Evolutionary conservation across 2,888 invertebrate species (phyloP), one percentile per base, ranked within the genome.

Genomic region (Brachyopa scutellaris): DNA sequence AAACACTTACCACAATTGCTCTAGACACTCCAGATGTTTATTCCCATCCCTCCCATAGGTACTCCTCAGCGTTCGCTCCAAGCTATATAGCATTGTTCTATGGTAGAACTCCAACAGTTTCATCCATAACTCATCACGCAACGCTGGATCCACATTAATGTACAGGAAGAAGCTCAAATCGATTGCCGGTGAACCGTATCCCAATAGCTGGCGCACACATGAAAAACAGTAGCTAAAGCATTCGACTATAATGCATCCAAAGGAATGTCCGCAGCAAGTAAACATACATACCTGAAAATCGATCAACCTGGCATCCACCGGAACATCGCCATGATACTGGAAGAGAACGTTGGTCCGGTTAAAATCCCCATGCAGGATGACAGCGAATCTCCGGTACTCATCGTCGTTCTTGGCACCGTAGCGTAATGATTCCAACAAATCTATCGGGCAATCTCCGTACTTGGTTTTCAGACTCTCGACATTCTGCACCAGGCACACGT

Each of bases 301-400:
- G 67, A 90, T 88, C 87, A 89, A 87, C 84, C 87, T 87, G 2
- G 88, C 84, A 84, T 85, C 85, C 47, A 87, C 86, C 7, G 85
- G 84, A 47, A 73, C 78, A 9, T 67, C 67, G 2, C 15, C 51
- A 19, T 84, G 78, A 73, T 88, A 87, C 38, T 87, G 86, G 61
- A 90, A 90, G 11, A 90, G 84, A 6, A 90, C 89, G 85, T 90
- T 90, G 84, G 90, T 90, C 2, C 90, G 87, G 85, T 89, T 90
- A 66, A 86, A 90, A 59, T 90, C 90, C 19, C 90, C 90, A 73
- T 90, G 90, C 9, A 88, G 78, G 23, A 90, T 87, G 1, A 87
- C 88, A 2, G 85, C 86, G 78, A 90, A 90, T 9, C 80, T 42
- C 13, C 78, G 84, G 67, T 90, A 88, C 11, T 84, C 82, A 33